Percentiles rank a stretch among this genome's conserved stretches.
phyloP scores from a whole-genome alignment of 2,797 vertebrate species.

The Buphagus erythrorhynchus region DNA sequence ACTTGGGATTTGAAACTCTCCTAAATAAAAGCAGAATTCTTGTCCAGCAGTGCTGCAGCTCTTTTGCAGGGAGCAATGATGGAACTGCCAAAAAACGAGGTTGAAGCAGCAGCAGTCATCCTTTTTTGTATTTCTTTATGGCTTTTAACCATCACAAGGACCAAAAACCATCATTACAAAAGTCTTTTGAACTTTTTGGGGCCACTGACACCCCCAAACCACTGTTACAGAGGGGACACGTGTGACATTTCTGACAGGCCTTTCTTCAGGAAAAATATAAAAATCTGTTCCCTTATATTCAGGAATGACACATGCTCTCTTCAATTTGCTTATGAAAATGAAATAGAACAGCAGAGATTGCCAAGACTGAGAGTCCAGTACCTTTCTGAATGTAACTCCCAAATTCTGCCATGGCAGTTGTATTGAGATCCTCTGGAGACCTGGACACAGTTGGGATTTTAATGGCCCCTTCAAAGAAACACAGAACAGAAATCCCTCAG shows the following conservation, averaged over 20 bases:
- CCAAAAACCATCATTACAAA: not conserved
- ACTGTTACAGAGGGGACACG: rapidly evolving
- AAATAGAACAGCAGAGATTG: not conserved
- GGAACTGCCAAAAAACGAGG: not conserved
- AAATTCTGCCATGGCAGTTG: conserved; percentile 85
- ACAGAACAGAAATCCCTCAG: not conserved
- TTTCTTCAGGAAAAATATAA: not conserved
- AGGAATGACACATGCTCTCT: not conserved
- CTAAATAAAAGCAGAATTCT: not conserved
- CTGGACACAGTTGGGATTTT: conserved; percentile 90
- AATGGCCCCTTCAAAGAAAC: conserved; percentile 82
- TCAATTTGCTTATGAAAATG: not conserved
- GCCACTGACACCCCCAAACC: not conserved
- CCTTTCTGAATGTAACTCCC: conserved; percentile 83
- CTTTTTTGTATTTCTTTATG: not conserved
- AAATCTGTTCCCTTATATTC: not conserved
- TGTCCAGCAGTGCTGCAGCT: not conserved
- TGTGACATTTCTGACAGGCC: not conserved
- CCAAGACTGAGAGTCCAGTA: conserved; percentile 39
- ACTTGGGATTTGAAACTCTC: not conserved
- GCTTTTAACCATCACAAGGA: not conserved
- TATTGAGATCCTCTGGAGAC: conserved; percentile 78
- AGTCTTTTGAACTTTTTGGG: not conserved
- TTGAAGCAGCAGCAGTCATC: not conserved
- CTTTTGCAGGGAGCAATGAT: not conserved